These are phyloP conservation scores for Oryzias celebensis DNA, from an alignment of 2,113 vertebrate species.

Conservation along the genomic window DNA sequence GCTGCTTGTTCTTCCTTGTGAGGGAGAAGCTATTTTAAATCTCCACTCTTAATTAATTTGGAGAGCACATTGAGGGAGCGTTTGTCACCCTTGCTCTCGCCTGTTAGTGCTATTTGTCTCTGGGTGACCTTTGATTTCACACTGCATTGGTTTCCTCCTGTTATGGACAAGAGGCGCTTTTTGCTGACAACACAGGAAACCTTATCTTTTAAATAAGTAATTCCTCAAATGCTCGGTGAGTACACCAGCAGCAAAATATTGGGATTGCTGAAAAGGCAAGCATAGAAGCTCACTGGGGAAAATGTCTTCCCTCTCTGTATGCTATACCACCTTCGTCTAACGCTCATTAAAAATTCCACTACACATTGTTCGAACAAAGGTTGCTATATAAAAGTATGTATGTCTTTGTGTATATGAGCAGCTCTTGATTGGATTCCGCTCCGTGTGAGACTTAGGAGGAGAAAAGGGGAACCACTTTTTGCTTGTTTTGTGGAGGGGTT, in stretches of 20 bases:
- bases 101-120: constrained; percentile 79
- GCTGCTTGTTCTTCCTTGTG: constrained; percentile 56
- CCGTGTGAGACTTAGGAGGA: constrained; percentile 40
- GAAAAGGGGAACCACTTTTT: constrained; percentile 48
- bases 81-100: constrained; percentile 71
- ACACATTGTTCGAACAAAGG: constrained; percentile 54
- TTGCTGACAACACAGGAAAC: constrained; percentile 82
- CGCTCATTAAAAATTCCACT: constrained; percentile 61
- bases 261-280: constrained; percentile 78
- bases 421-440: constrained; percentile 38
- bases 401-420: constrained; percentile 41
- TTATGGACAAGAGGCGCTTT: constrained; percentile 77
- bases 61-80: constrained; percentile 54
- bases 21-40: constrained; percentile 65
- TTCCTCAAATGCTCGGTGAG: constrained; percentile 78
- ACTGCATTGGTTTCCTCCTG: constrained; percentile 76
- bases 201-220: constrained; percentile 87
- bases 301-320: constrained; percentile 53
- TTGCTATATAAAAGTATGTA: constrained; percentile 38
- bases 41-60: constrained; percentile 77
- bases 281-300: constrained; percentile 58
- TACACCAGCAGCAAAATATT: constrained; percentile 78
- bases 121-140: constrained; percentile 82
- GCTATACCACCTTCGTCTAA: constrained; percentile 53
- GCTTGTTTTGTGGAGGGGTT: constrained; percentile 56